A percentile compares a stretch with the other conserved stretches of the same genome.
Conservation (phyloP, 2,797 vertebrate genomes). For the Coregonus sp. region DNA sequence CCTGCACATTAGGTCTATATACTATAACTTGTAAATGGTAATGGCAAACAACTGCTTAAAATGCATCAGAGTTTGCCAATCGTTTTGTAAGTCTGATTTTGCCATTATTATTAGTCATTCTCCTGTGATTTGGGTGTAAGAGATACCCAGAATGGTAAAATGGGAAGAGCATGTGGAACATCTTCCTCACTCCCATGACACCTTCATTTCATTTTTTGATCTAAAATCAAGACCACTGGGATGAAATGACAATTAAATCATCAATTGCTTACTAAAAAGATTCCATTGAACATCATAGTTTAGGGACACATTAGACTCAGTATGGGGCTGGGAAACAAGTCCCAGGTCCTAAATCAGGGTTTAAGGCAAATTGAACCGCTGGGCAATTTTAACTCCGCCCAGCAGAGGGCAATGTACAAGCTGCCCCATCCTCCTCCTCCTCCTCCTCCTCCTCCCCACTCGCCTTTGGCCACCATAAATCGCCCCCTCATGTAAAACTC, state of each 20-base stretch:
- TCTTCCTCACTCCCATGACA: neutral
- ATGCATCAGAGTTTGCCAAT: neutral
- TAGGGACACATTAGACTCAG: too few species aligned
- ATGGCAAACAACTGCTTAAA: conserved; percentile 10
- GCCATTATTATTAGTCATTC: conserved; percentile 35
- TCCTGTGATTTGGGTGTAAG: conserved; percentile 26
- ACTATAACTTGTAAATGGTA: too few species aligned
- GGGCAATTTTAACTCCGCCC: conserved; percentile 7
- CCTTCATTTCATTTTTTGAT: neutral
- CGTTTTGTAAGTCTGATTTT: conserved; percentile 20
- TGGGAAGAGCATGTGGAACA: conserved; percentile 22
- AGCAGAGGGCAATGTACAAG: conserved; percentile 43
- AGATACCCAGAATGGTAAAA: conserved; percentile 21
- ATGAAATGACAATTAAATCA: neutral
- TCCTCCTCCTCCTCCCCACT: neutral
- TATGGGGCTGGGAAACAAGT: neutral
- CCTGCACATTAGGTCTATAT: too few species aligned
- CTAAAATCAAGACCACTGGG: neutral
- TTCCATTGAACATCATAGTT: too few species aligned
- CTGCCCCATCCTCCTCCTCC: neutral
- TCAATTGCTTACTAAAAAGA: too few species aligned
- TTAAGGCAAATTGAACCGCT: neutral
- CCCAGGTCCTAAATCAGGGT: neutral
- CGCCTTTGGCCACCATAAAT: conserved; percentile 60
- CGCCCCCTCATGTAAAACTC: conserved; percentile 72